A percentile compares a stretch with the other conserved stretches of the same genome.
Evolutionary conservation across 2,888 invertebrate species (phyloP).

Genomic region (Clusia tigrina): DNA sequence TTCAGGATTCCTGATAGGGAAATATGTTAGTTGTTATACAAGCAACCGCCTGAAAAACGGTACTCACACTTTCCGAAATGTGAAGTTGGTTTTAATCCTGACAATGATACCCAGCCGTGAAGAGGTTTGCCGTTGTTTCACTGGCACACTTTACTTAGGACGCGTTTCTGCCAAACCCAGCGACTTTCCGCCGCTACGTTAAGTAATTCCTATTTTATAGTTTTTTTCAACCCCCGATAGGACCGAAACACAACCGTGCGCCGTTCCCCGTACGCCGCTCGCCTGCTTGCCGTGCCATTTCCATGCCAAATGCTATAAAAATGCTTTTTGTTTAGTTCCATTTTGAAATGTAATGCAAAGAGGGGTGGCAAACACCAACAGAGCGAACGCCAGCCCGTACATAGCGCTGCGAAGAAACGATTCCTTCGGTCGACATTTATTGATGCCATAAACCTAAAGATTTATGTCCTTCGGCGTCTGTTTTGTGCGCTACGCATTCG

Average conservation of each 20-base stretch:
- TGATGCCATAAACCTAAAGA: slow-evolving; percentile 64
- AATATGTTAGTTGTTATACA: too few species aligned
- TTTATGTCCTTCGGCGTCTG: slow-evolving; percentile 50
- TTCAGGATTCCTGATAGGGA: too few species aligned
- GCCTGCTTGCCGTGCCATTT: slow-evolving; percentile 26
- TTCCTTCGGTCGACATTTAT: slow-evolving; percentile 63
- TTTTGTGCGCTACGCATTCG: not conserved
- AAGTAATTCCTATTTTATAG: slow-evolving; percentile 40
- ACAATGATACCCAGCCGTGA: slow-evolving; percentile 36
- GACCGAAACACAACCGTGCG: slow-evolving; percentile 9
- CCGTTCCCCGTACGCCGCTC: slow-evolving; percentile 23
- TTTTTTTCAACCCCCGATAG: slow-evolving; percentile 29
- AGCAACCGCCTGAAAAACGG: not conserved
- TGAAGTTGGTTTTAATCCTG: slow-evolving; percentile 36
- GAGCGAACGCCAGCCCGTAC: slow-evolving; percentile 28
- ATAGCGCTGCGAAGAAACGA: slow-evolving; percentile 56
- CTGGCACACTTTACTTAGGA: slow-evolving; percentile 33
- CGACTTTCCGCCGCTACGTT: slow-evolving; percentile 15
- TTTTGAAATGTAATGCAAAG: not conserved
- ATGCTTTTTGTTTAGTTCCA: slow-evolving; percentile 37
- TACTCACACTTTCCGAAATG: too few species aligned
- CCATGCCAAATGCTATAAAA: slow-evolving; percentile 39
- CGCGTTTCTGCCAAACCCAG: slow-evolving; percentile 23
- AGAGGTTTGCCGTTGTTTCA: slow-evolving; percentile 38
- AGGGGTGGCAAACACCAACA: slow-evolving; percentile 21